phyloP scores from a whole-genome alignment of 2,113 vertebrate genomes.

The Lampris megalopsis region DNA sequence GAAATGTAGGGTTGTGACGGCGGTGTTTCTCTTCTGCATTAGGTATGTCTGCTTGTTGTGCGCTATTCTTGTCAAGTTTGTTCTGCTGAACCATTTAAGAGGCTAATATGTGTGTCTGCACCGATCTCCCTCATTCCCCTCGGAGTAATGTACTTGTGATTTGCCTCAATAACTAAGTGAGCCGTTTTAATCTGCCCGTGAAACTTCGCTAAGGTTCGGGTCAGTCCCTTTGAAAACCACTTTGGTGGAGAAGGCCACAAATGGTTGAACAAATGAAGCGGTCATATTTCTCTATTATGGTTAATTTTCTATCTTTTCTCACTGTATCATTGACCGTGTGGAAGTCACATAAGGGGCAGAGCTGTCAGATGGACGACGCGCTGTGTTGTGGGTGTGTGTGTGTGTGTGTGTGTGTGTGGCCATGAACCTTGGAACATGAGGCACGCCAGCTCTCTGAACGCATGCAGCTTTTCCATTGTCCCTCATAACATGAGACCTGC shows the following conservation, averaged over 20 bases:
- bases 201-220: no score
- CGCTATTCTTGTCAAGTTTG: no score
- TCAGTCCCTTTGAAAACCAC: neutral
- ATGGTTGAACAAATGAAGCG: neutral
- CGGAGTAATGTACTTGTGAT: no score
- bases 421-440: neutral
- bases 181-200: no score
- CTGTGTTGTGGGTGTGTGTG: neutral
- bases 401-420: neutral
- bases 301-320: neutral
- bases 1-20: no score
- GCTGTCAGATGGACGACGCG: neutral
- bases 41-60: no score
- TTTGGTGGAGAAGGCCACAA: neutral
- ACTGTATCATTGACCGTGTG: neutral
- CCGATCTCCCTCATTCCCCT: no score
- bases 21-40: no score
- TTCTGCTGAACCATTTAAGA: no score
- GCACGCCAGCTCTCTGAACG: neutral
- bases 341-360: neutral
- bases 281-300: neutral
- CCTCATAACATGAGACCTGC: neutral
- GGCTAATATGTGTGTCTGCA: no score
- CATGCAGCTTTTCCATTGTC: neutral
- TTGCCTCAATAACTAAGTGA: no score